Base-by-base conservation (phyloP, 92 coral and sea anemone species). In the Paramuricea clavata region DNA sequence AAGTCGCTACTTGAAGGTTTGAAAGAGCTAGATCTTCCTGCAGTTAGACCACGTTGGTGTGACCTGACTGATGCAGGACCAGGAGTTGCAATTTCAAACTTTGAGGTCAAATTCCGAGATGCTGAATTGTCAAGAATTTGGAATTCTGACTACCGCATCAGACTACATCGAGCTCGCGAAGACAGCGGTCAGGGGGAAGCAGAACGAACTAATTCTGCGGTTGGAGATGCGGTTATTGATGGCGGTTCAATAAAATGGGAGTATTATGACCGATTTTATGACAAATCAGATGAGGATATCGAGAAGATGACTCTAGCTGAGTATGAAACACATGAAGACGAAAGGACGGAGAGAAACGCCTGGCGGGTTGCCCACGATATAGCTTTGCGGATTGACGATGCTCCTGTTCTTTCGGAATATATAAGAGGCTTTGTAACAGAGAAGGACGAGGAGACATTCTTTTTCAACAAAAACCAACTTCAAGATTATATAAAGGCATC, bases 221-320 rank as follows among this genome's bases (percentile, higher is more conserved):
- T 75, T 17, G 81, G 81, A 36, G 81, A 75, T 75, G 85, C 85
- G 16, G 74, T 80, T 57, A 80, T 80, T 80, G 85, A 80, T 60
- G 75, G 85, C 23, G 85, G 85, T 32, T 80, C 85, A 11, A 80
- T 80, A 57, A 80, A 80, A 80, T 80, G 85, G 85, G 49, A 80
- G 30, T 80, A 80, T 80, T 80, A 44, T 33, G 44, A 75, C 3
- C 36, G 85, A 72, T 71, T 83, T 49, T 41, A 83, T 52, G 47
- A 83, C 61, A 85, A 75, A 85, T 75, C 89, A 75, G 89, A 85
- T 50, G 83, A 85, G 67, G 89, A 85, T 17, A 35, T 75, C 30
- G 26, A 85, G 28, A 85, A 85, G 30, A 74, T 85, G 76, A 85
- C 89, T 31, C 82, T 85, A 62, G 67, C 31, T 22, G 76, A 85